Percentiles rank a stretch among this genome's conserved stretches.
These are phyloP conservation scores for Stichodactyla mertensii DNA, from an alignment of 64 coral and sea anemone genomes.

Conservation along the genomic window DNA sequence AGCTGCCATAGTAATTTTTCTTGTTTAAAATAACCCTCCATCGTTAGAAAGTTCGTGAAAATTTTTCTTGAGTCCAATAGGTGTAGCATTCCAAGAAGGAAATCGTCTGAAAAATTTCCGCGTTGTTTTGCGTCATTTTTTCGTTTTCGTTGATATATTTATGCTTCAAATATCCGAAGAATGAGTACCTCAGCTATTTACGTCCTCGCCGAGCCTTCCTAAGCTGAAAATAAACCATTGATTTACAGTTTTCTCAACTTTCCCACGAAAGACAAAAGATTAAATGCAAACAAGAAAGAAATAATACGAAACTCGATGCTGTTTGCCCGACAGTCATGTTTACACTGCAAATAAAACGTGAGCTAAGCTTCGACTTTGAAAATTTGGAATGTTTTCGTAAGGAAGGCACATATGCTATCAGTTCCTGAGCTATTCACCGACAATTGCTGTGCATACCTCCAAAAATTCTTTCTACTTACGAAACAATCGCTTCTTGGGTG, in stretches of 20 bases:
- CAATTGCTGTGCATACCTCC: conserved; percentile 17
- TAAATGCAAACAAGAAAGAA: neutral
- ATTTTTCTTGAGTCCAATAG: too few species aligned
- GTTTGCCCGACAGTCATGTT: neutral
- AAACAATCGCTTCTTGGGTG: conserved; percentile 15
- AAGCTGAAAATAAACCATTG: neutral
- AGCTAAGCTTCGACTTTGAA: neutral
- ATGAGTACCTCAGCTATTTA: neutral
- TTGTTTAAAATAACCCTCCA: too few species aligned
- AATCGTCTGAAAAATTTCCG: too few species aligned
- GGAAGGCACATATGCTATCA: neutral
- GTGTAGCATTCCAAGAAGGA: too few species aligned
- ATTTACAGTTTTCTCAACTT: neutral
- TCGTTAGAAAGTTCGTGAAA: too few species aligned
- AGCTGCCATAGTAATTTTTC: too few species aligned
- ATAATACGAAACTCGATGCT: neutral
- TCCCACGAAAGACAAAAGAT: conserved; percentile 7
- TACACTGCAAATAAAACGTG: conserved; percentile 8
- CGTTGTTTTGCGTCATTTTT: neutral
- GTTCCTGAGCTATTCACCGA: conserved; percentile 7
- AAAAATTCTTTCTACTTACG: neutral
- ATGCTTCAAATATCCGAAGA: neutral
- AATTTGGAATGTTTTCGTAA: conserved; percentile 24
- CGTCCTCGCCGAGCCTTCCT: neutral
- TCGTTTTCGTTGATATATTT: neutral